Percentiles rank a stretch among this genome's conserved stretches.
Conservation (phyloP, 1,140 invertebrate species). For the Hirudo medicinalis region DNA sequence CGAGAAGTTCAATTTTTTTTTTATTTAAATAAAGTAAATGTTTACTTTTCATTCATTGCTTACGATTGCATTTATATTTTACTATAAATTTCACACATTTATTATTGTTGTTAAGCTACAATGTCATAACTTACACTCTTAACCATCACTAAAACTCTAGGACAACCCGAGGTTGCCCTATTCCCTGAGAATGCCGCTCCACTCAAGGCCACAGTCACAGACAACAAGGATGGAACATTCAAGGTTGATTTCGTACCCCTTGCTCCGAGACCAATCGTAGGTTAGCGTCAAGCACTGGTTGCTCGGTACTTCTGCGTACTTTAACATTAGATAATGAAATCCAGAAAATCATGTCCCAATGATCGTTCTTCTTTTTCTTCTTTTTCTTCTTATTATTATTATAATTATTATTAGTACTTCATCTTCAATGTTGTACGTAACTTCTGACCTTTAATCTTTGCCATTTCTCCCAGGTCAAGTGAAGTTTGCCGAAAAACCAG, state of each 20-base stretch:
- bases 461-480: conserved; percentile 50
- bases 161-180: conserved; percentile 58
- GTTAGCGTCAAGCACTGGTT: conserved; percentile 56
- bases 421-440: too few species aligned
- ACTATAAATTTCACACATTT: too few species aligned
- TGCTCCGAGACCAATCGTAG: conserved; percentile 45
- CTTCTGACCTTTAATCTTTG: conserved; percentile 70
- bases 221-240: conserved; percentile 69
- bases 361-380: neutral
- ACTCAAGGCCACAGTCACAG: conserved; percentile 59
- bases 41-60: too few species aligned
- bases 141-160: conserved; percentile 26
- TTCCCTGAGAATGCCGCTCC: conserved; percentile 56
- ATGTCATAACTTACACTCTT: too few species aligned
- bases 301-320: conserved; percentile 60
- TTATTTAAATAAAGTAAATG: too few species aligned
- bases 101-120: too few species aligned
- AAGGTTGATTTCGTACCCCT: conserved; percentile 19
- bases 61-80: too few species aligned
- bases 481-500: neutral
- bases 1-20: too few species aligned
- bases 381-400: conserved; percentile 44
- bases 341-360: neutral
- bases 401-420: too few species aligned
- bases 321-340: conserved; percentile 46